Evolutionary conservation across 2,797 vertebrate genomes (phyloP).

Genomic region (Cossypha polioptera): DNA sequence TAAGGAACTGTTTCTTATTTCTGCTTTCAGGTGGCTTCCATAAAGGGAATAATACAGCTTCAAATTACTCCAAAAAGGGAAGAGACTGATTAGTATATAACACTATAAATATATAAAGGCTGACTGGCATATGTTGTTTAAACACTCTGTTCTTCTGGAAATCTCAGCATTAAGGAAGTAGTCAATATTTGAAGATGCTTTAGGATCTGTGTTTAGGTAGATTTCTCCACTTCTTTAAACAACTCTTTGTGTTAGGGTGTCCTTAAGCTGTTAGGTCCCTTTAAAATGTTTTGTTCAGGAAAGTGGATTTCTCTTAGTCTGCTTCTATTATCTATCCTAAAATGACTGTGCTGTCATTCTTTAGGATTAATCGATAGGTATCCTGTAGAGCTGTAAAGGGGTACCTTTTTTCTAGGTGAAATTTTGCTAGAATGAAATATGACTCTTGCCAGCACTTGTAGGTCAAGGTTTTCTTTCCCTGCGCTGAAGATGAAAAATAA

Average conservation of each 20-base stretch:
- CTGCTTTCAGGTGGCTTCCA: neutral
- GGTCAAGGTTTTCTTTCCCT: neutral
- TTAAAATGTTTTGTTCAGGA: neutral
- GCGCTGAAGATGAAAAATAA: neutral
- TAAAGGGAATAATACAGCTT: neutral
- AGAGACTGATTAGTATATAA: neutral
- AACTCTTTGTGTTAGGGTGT: neutral
- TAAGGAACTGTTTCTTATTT: neutral
- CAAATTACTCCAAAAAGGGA: neutral
- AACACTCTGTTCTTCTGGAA: neutral
- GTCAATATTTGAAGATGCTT: neutral
- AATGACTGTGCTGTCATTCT: neutral
- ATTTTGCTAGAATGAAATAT: neutral
- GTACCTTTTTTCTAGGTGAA: neutral
- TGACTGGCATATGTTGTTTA: neutral
- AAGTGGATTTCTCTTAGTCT: neutral
- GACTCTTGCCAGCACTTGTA: neutral
- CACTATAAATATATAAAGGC: neutral
- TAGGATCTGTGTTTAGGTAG: neutral
- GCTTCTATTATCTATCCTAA: neutral
- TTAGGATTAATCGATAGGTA: neutral
- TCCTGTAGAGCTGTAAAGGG: neutral
- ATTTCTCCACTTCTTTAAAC: neutral
- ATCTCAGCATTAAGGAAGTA: neutral
- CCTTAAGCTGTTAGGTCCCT: neutral